These are phyloP conservation scores for Plagodis pulveraria DNA, from an alignment of 2,888 invertebrate species.

Conservation along the genomic window DNA sequence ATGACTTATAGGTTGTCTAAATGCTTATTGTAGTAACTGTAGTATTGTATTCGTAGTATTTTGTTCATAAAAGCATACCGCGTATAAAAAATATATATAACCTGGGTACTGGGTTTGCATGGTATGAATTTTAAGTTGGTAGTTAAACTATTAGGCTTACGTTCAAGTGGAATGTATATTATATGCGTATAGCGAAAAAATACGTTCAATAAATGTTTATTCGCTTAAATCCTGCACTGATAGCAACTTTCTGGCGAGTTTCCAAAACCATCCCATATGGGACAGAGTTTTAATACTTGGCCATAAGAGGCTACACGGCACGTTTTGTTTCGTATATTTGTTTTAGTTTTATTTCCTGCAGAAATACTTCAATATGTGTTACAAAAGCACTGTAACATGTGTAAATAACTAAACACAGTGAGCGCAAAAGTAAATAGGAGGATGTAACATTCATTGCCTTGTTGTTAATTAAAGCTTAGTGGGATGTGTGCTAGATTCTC, in stretches of 20 bases:
- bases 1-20: too few relatives aligned
- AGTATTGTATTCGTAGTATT: too few relatives aligned
- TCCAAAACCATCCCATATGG: constrained; percentile 42
- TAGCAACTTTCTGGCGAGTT: constrained; percentile 34
- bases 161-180: neutral
- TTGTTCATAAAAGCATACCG: too few relatives aligned
- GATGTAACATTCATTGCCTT: constrained; percentile 23
- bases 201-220: constrained; percentile 30
- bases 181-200: too few relatives aligned
- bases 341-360: constrained; percentile 13
- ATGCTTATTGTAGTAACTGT: too few relatives aligned
- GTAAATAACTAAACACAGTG: neutral
- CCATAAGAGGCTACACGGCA: constrained; percentile 33
- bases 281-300: constrained; percentile 40
- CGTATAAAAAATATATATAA: neutral
- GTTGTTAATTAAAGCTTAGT: constrained; percentile 18
- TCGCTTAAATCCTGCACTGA: constrained; percentile 28
- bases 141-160: neutral
- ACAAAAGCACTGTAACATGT: neutral
- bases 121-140: constrained; percentile 1
- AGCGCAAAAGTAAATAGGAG: constrained; percentile 11
- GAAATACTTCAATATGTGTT: neutral
- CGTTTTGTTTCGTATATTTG: constrained; percentile 20
- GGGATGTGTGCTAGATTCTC: constrained; percentile 7
- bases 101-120: constrained; percentile 5